These are phyloP conservation scores for Aspidiotus destructor DNA, from an alignment of 2,888 invertebrate genomes.

Conservation along the genomic window DNA sequence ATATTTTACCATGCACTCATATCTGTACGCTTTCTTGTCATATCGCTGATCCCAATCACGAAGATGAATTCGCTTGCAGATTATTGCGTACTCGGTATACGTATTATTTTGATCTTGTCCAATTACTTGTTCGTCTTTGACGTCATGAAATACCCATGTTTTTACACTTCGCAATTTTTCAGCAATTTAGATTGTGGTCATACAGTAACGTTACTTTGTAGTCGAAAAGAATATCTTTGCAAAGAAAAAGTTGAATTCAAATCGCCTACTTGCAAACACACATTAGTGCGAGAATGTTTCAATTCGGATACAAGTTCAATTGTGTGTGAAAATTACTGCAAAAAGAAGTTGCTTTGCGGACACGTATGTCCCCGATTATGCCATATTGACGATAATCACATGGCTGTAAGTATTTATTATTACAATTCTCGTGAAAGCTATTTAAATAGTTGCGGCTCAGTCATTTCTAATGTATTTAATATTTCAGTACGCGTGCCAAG, in stretches of 20 bases:
- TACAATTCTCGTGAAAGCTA: too few species aligned
- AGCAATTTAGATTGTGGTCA: too few species aligned
- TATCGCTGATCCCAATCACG: slow-evolving; percentile 48
- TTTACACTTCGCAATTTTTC: too few species aligned
- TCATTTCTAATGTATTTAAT: too few species aligned
- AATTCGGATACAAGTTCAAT: slow-evolving; percentile 22
- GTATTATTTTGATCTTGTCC: too few species aligned
- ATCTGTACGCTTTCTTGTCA: slow-evolving; percentile 54
- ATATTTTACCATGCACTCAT: slow-evolving; percentile 52
- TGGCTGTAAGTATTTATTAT: too few species aligned
- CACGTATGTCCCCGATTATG: slow-evolving; percentile 52
- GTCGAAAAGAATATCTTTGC: slow-evolving; percentile 24
- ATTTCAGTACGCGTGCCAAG: slow-evolving; percentile 35
- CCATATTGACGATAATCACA: slow-evolving; percentile 50
- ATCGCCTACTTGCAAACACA: slow-evolving; percentile 43
- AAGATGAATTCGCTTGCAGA: slow-evolving; percentile 15
- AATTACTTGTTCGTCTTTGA: too few species aligned
- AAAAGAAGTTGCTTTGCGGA: slow-evolving; percentile 51
- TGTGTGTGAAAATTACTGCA: slow-evolving; percentile 46
- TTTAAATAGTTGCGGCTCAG: too few species aligned
- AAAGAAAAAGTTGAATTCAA: slow-evolving; percentile 21
- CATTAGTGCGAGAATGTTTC: slow-evolving; percentile 39
- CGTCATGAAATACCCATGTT: too few species aligned
- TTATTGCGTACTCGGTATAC: too few species aligned
- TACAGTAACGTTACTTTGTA: too few species aligned